Evolutionary conservation across 2,888 invertebrate genomes (phyloP).

Genomic region (Nudaria mundana): DNA sequence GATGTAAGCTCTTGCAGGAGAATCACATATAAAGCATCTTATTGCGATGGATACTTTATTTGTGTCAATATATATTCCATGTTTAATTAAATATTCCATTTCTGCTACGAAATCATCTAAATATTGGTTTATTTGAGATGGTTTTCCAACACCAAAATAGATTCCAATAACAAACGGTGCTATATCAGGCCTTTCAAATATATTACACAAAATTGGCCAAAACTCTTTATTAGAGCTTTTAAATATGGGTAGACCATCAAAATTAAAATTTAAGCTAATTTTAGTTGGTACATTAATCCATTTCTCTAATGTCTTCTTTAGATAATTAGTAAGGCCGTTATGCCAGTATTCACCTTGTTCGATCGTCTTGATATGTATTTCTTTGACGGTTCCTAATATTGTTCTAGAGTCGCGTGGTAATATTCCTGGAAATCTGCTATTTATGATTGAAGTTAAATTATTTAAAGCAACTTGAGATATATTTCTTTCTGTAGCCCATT

Average conservation of each 20-base stretch:
- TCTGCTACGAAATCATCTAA: constrained; percentile 13
- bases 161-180: constrained; percentile 21
- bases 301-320: too few relatives aligned
- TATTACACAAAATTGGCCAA: constrained; percentile 23
- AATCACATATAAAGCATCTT: constrained; percentile 13
- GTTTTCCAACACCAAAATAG: constrained; percentile 19
- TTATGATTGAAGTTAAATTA: not conserved
- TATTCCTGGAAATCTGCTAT: not conserved
- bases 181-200: constrained; percentile 9
- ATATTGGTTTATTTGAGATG: constrained; percentile 7
- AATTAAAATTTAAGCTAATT: constrained; percentile 18
- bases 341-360: constrained; percentile 24
- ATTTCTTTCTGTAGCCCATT: not conserved
- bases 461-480: not conserved
- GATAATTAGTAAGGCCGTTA: constrained; percentile 20
- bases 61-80: constrained; percentile 6
- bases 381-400: constrained; percentile 9
- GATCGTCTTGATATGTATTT: constrained; percentile 10
- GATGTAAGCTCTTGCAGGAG: constrained; percentile 12
- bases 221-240: constrained; percentile 23
- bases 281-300: not conserved
- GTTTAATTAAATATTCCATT: constrained; percentile 1
- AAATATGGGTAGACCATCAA: constrained; percentile 22
- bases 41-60: constrained; percentile 5
- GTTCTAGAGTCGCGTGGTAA: constrained; percentile 12